phyloP scores from a whole-genome alignment of 2,113 vertebrate genomes.

The Gymnobelideus leadbeateri region DNA sequence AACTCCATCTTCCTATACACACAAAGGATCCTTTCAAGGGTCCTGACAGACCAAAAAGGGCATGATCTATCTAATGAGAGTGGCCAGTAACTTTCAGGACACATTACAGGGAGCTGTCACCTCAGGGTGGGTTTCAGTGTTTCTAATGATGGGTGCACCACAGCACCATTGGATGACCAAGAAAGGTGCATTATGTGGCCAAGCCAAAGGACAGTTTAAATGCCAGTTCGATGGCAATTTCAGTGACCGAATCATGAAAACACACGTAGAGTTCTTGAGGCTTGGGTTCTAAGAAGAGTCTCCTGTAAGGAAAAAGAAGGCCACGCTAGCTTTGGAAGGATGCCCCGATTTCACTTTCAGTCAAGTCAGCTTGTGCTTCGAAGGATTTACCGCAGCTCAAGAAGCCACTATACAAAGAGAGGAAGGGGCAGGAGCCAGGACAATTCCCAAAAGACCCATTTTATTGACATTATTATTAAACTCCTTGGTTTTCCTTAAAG shows the following conservation, averaged over 20 bases:
- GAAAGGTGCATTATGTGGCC: constrained; percentile 82
- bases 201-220: constrained; percentile 96
- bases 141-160: background rate
- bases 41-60: constrained; percentile 15
- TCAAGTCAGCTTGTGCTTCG: constrained; percentile 8
- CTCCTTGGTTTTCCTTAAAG: constrained; percentile 9
- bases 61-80: background rate
- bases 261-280: constrained; percentile 98
- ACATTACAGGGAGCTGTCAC: background rate
- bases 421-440: background rate
- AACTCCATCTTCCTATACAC: constrained; percentile 28
- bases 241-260: constrained; percentile 96
- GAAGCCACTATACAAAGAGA: constrained; percentile 40
- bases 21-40: constrained; percentile 53
- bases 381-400: constrained; percentile 35
- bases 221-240: constrained; percentile 95
- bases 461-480: constrained; percentile 21
- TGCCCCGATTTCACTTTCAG: background rate
- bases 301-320: constrained; percentile 83
- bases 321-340: constrained; percentile 30
- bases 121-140: background rate
- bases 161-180: background rate
- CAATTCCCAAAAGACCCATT: background rate
- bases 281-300: constrained; percentile 92
- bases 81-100: background rate